Evolutionary conservation across 2,888 invertebrate species (phyloP).

Genomic region (Ichneumoninae sp.): DNA sequence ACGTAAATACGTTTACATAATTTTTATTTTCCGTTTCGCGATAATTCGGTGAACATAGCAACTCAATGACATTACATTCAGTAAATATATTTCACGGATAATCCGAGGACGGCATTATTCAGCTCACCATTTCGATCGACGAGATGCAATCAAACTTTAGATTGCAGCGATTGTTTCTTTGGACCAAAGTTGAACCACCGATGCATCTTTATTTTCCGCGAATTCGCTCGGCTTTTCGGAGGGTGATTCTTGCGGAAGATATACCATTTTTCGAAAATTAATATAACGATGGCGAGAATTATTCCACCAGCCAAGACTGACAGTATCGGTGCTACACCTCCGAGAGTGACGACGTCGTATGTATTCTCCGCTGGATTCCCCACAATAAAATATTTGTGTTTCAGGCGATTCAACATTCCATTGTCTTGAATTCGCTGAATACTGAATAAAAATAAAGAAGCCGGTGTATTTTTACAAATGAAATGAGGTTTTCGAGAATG

Average conservation of each 20-base stretch:
- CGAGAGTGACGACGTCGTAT: conserved; percentile 67
- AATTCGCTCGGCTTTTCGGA: not conserved
- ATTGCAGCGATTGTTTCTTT: not conserved
- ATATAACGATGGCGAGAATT: conserved; percentile 67
- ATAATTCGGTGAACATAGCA: not conserved
- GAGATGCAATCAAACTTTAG: not conserved
- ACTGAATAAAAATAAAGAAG: conserved; percentile 62
- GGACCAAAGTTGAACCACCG: not conserved
- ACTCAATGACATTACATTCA: not conserved
- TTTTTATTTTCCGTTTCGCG: not conserved
- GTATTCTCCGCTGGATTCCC: not conserved
- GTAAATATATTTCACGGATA: conserved; percentile 8
- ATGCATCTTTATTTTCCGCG: conserved; percentile 4
- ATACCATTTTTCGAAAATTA: conserved; percentile 70
- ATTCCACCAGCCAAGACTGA: conserved; percentile 71
- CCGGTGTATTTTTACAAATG: not conserved
- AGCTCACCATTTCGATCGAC: not conserved
- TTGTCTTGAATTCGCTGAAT: conserved; percentile 74
- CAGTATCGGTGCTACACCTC: conserved; percentile 72
- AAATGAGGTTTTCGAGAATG: not conserved
- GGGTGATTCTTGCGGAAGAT: not conserved
- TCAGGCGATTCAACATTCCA: conserved; percentile 74
- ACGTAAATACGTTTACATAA: not conserved
- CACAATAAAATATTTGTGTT: conserved; percentile 49
- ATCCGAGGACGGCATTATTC: not conserved